Percentiles rank a stretch among this genome's conserved stretches.
Evolutionary conservation across 1,140 invertebrate species (phyloP).

Genomic region (Megalonaias nervosa): DNA sequence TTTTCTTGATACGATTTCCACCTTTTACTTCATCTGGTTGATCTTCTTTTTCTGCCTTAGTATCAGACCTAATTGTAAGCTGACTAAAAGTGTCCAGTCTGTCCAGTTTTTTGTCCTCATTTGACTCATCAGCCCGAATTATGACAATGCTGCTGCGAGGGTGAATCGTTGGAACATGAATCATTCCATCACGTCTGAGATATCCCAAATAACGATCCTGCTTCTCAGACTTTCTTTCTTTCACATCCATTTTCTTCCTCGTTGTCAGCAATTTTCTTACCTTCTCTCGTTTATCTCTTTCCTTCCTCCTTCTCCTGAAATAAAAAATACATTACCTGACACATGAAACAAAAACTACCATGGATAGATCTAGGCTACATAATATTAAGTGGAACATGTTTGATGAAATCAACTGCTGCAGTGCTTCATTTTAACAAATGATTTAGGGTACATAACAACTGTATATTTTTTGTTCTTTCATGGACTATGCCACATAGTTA

Average conservation of each 20-base stretch:
- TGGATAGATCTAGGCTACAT: too few species aligned
- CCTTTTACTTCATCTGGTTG: conserved; percentile 1
- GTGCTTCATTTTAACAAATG: too few species aligned
- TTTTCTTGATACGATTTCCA: conserved; percentile 4
- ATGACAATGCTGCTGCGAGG: conserved; percentile 45
- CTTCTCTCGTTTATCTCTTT: conserved; percentile 8
- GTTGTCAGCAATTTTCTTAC: neutral
- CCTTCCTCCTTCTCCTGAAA: conserved; percentile 20
- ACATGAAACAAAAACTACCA: neutral
- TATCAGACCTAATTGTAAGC: too few species aligned
- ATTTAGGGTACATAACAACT: too few species aligned
- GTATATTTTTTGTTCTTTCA: too few species aligned
- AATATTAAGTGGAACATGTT: too few species aligned
- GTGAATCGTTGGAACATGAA: conserved; percentile 29
- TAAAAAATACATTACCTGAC: conserved; percentile 11
- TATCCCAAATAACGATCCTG: conserved; percentile 10
- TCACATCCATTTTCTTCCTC: conserved; percentile 18
- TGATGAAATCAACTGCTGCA: too few species aligned
- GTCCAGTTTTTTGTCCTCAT: neutral
- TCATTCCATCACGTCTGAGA: conserved; percentile 21
- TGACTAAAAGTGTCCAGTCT: neutral
- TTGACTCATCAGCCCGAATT: conserved; percentile 37
- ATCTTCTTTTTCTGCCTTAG: conserved; percentile 2
- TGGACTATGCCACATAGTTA: too few species aligned
- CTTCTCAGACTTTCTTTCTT: neutral